Evolutionary conservation across 1,140 invertebrate species (phyloP), one percentile per base, ranked within the genome.

Genomic region (Lycorma delicatula): DNA sequence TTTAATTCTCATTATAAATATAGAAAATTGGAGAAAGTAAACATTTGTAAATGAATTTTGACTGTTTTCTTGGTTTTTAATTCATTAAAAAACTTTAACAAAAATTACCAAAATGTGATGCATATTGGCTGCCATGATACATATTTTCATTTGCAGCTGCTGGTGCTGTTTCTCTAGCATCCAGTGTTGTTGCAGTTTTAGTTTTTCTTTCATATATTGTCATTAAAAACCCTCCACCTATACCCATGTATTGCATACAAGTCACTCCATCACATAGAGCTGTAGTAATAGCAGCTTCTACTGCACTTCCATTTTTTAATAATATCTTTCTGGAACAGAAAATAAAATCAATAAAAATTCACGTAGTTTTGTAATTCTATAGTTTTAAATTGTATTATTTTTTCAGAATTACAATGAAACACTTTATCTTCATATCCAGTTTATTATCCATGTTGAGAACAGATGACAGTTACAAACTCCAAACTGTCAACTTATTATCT

Each of bases 201-300:
- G 58, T 75, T 56, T 60, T 67, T 63, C 70, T 75, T 54, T 83
- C 77, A 70, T 90, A 93, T 53, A 89, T 78, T 0, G 83, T 86
- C 78, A 87, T 81, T 2, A 92, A 67, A 67, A 87, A 87, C 27
- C 90, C 91, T 51, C 91, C 91, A 22, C 91, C 91, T 4, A 93
- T 61, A 1, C 91, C 92, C 72, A 85, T 85, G 54, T 82, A 86
- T 64, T 93, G 85, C 2, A 84, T 74, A 65, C 91, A 87, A 2
- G 90, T 77, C 1, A 92, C 80, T 0, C 89, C 88, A 66, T 90
- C 82, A 68, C 91, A 94, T n/a, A 94, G 76, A 52, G 89, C 69
- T 1, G 85, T 72, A 0, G 87, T 84, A 31, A 95, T 86, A 0
- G 87, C 84, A 1, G 88, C 86, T 73, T 95, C 91, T 0, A 90